Evolutionary conservation across 37 sponge, comb jelly and placozoan species (phyloP).

Genomic region (Agelas oroides): DNA sequence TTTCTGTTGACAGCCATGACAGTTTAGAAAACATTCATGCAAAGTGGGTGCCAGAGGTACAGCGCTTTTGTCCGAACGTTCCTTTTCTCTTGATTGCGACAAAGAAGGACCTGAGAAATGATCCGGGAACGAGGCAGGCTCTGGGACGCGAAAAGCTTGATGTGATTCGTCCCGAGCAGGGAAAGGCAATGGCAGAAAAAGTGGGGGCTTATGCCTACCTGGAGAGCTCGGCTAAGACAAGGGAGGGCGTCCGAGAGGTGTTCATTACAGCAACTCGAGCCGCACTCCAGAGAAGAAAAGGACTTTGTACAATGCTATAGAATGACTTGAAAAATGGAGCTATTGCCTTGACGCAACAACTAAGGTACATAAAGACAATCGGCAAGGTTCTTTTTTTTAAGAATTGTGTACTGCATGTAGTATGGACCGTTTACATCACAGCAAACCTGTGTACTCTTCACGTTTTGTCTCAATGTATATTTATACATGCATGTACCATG

Average conservation of each 20-base stretch:
- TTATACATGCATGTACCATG: no score
- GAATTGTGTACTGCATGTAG: no score
- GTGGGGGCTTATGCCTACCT: slow-evolving; percentile 74
- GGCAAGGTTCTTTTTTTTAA: no score
- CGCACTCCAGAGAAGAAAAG: slow-evolving; percentile 45
- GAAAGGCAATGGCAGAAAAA: slow-evolving; percentile 67
- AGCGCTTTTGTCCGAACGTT: slow-evolving; percentile 79
- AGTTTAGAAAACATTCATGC: slow-evolving; percentile 96
- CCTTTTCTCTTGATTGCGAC: slow-evolving; percentile 79
- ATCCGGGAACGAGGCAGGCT: slow-evolving; percentile 65
- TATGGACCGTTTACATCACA: no score
- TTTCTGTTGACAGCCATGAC: slow-evolving; percentile 91
- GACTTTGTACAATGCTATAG: slow-evolving; percentile 44
- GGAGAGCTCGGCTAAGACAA: slow-evolving; percentile 78
- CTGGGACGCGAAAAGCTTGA: slow-evolving; percentile 59
- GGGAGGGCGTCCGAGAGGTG: slow-evolving; percentile 81
- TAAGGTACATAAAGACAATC: no score
- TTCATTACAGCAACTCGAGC: slow-evolving; percentile 66
- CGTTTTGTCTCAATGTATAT: no score
- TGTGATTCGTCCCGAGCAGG: slow-evolving; percentile 43
- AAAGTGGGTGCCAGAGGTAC: slow-evolving; percentile 85
- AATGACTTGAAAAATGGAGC: no score
- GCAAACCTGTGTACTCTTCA: no score
- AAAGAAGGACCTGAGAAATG: slow-evolving; percentile 72
- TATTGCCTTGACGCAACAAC: no score